phyloP scores from a whole-genome alignment of 2,113 vertebrate genomes.

The Atrichornis clamosus region DNA sequence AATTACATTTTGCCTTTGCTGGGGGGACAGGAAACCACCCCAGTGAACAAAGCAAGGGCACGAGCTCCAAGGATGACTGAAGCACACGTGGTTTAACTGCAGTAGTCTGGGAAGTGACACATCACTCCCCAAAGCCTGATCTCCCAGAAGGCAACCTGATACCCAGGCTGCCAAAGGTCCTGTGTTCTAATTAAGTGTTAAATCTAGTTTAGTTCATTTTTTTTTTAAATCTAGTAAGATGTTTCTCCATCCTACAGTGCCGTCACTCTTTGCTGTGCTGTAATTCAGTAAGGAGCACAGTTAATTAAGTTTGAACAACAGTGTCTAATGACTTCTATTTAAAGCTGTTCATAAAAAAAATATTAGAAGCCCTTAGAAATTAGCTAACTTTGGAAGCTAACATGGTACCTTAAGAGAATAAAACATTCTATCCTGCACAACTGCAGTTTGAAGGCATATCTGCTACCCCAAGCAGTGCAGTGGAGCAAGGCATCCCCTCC shows the following conservation, averaged over 20 bases:
- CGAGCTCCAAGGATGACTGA: fast-evolving
- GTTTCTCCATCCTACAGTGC: not conserved
- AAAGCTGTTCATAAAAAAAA: slow-evolving; percentile 49
- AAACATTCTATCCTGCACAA: not conserved
- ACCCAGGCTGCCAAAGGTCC: slow-evolving; percentile 22
- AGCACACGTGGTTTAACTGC: not conserved
- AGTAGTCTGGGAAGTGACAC: not conserved
- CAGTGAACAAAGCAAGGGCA: not conserved
- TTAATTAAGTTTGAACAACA: slow-evolving; percentile 67
- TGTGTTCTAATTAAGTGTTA: slow-evolving; percentile 48
- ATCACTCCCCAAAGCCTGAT: not conserved
- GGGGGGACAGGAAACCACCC: not conserved
- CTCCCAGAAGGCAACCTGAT: not conserved
- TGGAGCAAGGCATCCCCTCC: not conserved
- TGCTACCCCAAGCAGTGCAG: not conserved
- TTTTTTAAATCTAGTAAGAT: not conserved
- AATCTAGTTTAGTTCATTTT: not conserved
- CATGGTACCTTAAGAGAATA: not conserved
- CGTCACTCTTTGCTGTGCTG: not conserved
- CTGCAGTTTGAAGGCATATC: not conserved
- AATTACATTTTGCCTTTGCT: not conserved
- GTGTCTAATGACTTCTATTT: slow-evolving; percentile 57
- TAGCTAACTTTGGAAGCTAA: not conserved
- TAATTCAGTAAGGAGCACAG: slow-evolving; percentile 56
- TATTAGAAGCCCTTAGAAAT: not conserved